Conservation (phyloP, 2,888 invertebrate species). For the Mimumesa dahlbomi region DNA sequence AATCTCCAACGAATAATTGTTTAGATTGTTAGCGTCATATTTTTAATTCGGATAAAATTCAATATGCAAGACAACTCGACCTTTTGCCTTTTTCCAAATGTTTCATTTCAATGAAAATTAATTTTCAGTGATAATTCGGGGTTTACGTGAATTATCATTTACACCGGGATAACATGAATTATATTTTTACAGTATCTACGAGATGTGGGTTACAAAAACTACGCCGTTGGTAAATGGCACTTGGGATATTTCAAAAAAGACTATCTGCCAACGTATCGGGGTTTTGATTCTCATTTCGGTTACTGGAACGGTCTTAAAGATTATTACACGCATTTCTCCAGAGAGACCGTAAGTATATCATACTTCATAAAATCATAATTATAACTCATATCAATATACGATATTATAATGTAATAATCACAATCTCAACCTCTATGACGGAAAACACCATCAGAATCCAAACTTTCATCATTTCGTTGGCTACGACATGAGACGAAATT, state of each 20-base stretch:
- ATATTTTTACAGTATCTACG: conserved; percentile 82
- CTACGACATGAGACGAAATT: conserved; percentile 85
- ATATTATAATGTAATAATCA: neutral
- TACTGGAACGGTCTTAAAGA: conserved; percentile 89
- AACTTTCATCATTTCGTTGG: conserved; percentile 74
- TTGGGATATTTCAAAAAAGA: conserved; percentile 88
- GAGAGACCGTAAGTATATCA: conserved; percentile 80
- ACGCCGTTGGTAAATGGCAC: conserved; percentile 95
- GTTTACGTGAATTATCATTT: neutral
- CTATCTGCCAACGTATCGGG: conserved; percentile 88
- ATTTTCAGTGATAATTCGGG: neutral
- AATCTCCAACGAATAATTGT: too few species aligned
- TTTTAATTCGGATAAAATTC: too few species aligned
- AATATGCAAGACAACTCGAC: too few species aligned
- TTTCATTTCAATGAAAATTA: too few species aligned
- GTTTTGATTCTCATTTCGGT: conserved; percentile 91
- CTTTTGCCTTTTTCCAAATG: too few species aligned
- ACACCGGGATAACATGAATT: neutral
- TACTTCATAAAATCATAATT: neutral
- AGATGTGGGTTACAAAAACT: conserved; percentile 87
- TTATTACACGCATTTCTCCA: conserved; percentile 86
- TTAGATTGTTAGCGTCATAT: too few species aligned
- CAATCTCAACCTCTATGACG: neutral
- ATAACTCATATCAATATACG: neutral
- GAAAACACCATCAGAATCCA: conserved; percentile 13